Conservation (phyloP, 2,888 invertebrate species). For the Epistrophe eligans region DNA sequence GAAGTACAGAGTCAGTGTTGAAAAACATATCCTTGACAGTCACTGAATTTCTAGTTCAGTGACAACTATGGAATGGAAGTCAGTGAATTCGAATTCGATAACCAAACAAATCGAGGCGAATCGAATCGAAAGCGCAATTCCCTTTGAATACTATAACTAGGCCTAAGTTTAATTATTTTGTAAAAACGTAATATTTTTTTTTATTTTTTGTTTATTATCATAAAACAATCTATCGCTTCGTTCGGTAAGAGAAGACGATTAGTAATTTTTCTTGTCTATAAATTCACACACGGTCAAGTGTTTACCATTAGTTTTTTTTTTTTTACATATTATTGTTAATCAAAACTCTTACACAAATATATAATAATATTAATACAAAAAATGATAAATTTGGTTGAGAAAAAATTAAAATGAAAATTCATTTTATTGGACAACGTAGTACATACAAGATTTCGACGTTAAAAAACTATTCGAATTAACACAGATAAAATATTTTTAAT, state of each 20-base stretch:
- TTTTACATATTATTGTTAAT: constrained; percentile 2
- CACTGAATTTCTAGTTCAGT: no score
- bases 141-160: no score
- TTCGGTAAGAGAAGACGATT: constrained; percentile 19
- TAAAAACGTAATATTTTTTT: neutral
- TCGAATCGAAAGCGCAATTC: no score
- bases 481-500: constrained; percentile 37
- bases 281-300: constrained; percentile 34
- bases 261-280: neutral
- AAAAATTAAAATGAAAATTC: constrained; percentile 17
- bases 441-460: constrained; percentile 9
- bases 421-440: constrained; percentile 40
- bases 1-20: no score
- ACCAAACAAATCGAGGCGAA: no score
- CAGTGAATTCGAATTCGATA: no score
- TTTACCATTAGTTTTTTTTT: constrained; percentile 18
- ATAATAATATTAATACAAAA: constrained; percentile 14
- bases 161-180: neutral
- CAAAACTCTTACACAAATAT: constrained; percentile 32
- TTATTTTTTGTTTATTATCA: constrained; percentile 29
- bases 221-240: constrained; percentile 41
- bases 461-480: constrained; percentile 11
- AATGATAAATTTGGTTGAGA: neutral
- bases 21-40: no score
- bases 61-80: no score